Evolutionary conservation across 1,140 invertebrate genomes (phyloP).

Genomic region (Sitobion miscanthi): DNA sequence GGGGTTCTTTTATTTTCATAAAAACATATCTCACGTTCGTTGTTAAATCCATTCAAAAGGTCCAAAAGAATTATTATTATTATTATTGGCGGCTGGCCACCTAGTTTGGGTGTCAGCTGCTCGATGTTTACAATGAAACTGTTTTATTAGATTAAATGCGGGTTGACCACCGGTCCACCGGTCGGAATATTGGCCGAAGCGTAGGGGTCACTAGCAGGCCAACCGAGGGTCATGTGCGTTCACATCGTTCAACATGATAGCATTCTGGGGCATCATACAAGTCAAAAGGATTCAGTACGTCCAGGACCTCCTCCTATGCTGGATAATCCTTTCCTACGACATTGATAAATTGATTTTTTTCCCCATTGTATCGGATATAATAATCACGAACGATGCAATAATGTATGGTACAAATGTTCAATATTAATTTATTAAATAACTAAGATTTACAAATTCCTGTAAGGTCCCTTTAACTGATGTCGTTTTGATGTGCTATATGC

Average conservation of each 20-base stretch:
- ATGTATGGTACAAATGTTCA: not conserved
- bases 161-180: slow-evolving; percentile 21
- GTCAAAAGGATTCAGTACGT: slow-evolving; percentile 19
- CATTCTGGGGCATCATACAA: not conserved
- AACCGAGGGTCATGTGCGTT: not conserved
- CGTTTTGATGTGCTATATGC: not conserved
- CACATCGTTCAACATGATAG: not conserved
- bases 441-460: not conserved
- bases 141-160: slow-evolving; percentile 52
- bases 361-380: not conserved
- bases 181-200: not conserved
- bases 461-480: not conserved
- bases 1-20: slow-evolving; percentile 33
- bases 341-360: slow-evolving; percentile 46
- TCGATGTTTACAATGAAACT: slow-evolving; percentile 47
- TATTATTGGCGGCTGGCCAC: not conserved
- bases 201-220: not conserved
- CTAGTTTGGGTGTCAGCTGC: slow-evolving; percentile 33
- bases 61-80: not conserved
- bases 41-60: slow-evolving; percentile 25
- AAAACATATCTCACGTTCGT: slow-evolving; percentile 33
- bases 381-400: slow-evolving; percentile 26
- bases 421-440: not conserved
- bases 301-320: not conserved
- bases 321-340: slow-evolving; percentile 42